phyloP scores from a whole-genome alignment of 2,888 invertebrate species.

The Xestia xanthographa region DNA sequence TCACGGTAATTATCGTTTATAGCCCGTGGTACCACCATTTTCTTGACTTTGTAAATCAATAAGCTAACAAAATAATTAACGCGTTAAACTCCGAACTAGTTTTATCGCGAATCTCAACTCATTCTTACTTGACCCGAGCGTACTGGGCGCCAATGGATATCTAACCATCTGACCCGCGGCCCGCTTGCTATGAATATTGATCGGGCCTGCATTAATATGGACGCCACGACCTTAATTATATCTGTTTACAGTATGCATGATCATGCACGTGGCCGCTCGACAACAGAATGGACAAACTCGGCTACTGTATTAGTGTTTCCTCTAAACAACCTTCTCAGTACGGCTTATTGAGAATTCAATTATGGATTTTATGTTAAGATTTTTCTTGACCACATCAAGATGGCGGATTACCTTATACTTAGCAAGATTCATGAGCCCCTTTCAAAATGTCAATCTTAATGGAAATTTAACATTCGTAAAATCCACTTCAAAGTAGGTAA shows the following conservation, averaged over 20 bases:
- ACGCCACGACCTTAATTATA: conserved; percentile 83
- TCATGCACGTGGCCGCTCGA: conserved; percentile 72
- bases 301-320: conserved; percentile 63
- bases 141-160: conserved; percentile 71
- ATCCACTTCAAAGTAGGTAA: conserved; percentile 46
- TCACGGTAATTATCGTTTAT: background rate
- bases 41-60: conserved; percentile 41
- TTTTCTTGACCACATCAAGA: conserved; percentile 29
- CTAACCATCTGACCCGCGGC: conserved; percentile 78
- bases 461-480: conserved; percentile 45
- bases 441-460: conserved; percentile 57
- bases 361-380: conserved; percentile 32
- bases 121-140: conserved; percentile 66
- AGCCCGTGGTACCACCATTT: background rate
- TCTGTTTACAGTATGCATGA: conserved; percentile 81
- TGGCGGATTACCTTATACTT: conserved; percentile 5
- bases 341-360: conserved; percentile 32
- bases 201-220: conserved; percentile 78
- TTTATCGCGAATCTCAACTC: conserved; percentile 68
- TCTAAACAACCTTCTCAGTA: conserved; percentile 56
- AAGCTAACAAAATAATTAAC: conserved; percentile 63
- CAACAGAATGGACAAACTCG: conserved; percentile 56
- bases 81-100: conserved; percentile 61
- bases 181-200: conserved; percentile 80
- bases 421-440: conserved; percentile 20